Conservation (phyloP, 2,797 vertebrate genomes). For the Tokudaia tokunoshimensis region DNA sequence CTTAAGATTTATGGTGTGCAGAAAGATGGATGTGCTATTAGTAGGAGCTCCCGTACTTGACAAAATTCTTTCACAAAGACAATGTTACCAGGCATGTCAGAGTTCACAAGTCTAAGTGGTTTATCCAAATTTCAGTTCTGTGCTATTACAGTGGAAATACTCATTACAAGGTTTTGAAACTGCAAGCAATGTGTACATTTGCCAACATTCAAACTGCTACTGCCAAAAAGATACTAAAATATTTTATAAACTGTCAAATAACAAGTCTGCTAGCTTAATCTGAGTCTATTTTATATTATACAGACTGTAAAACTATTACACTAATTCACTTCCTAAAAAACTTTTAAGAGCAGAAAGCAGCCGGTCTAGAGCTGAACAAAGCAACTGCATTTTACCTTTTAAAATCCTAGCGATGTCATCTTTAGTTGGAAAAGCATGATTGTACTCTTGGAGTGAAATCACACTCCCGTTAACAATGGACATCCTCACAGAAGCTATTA, state of each 20-base stretch:
- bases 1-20: slow-evolving; percentile 92
- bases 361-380: slow-evolving; percentile 33
- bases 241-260: slow-evolving; percentile 92
- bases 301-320: slow-evolving; percentile 86
- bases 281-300: slow-evolving; percentile 88
- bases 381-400: slow-evolving; percentile 55
- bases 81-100: slow-evolving; percentile 91
- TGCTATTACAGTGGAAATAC: slow-evolving; percentile 90
- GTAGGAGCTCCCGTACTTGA: slow-evolving; percentile 91
- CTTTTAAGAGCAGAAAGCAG: slow-evolving; percentile 76
- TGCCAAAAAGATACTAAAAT: slow-evolving; percentile 91
- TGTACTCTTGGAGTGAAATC: slow-evolving; percentile 48
- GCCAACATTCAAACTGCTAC: slow-evolving; percentile 90
- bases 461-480: not conserved
- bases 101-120: slow-evolving; percentile 92
- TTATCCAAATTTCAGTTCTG: slow-evolving; percentile 90
- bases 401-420: not conserved
- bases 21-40: slow-evolving; percentile 94
- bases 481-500: not conserved
- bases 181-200: slow-evolving; percentile 88
- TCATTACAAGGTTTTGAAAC: slow-evolving; percentile 90
- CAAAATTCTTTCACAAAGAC: slow-evolving; percentile 92
- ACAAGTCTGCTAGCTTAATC: slow-evolving; percentile 90
- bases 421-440: slow-evolving; percentile 10
- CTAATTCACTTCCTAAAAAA: slow-evolving; percentile 82